Percentiles rank a stretch among this genome's conserved stretches.
Evolutionary conservation across 2,888 invertebrate genomes (phyloP).

Genomic region (Melitaea athalia): DNA sequence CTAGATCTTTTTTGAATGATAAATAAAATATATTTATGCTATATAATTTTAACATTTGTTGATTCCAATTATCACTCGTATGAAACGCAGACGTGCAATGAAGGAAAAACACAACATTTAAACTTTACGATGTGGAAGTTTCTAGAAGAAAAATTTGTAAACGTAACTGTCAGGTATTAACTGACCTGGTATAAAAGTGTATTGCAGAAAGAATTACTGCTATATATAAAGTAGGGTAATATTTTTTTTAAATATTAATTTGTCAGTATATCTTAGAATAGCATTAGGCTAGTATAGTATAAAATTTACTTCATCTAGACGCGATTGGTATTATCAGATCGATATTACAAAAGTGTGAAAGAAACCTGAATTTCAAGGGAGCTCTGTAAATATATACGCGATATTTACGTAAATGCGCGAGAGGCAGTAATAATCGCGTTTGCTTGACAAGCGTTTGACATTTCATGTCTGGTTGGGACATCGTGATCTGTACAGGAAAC

Average conservation of each 20-base stretch:
- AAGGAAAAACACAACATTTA: constrained; percentile 20
- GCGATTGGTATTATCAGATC: background rate
- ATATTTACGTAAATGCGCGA: constrained; percentile 5
- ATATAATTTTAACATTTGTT: constrained; percentile 4
- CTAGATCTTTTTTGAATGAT: too few relatives aligned
- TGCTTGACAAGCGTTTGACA: constrained; percentile 32
- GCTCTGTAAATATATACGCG: background rate
- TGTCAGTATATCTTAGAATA: too few relatives aligned
- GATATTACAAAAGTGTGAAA: background rate
- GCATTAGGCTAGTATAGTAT: too few relatives aligned
- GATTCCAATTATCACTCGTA: constrained; percentile 19
- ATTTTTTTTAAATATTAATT: too few relatives aligned
- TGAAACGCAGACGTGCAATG: constrained; percentile 21
- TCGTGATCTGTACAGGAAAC: constrained; percentile 16
- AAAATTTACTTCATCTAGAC: background rate
- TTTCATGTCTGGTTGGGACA: constrained; percentile 24
- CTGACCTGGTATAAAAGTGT: background rate
- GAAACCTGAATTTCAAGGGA: background rate
- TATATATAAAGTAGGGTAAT: too few relatives aligned
- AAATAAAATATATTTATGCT: background rate
- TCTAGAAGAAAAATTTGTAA: background rate
- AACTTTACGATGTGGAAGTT: background rate
- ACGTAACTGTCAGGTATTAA: background rate
- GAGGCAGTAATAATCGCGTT: constrained; percentile 27
- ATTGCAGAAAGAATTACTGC: background rate